These are phyloP conservation scores for Delphinapterus leucas DNA, from an alignment of 2,113 vertebrate genomes.

Conservation along the genomic window DNA sequence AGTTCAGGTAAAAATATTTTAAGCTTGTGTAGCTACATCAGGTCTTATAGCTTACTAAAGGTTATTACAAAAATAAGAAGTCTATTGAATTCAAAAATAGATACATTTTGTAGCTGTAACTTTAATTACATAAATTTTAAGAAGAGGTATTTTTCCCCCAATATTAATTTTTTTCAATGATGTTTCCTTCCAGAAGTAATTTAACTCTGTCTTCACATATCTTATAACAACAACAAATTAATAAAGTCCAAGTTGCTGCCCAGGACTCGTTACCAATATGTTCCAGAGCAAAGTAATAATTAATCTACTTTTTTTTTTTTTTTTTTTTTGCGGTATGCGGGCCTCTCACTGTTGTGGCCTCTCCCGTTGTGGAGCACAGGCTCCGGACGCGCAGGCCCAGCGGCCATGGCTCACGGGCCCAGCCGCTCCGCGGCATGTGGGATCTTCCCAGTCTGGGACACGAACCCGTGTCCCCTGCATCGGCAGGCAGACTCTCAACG, in stretches of 20 bases:
- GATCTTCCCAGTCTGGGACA: too few species aligned
- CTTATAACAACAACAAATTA: background rate
- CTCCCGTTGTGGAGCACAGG: too few species aligned
- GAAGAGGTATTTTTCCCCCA: background rate
- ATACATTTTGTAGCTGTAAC: background rate
- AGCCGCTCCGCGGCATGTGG: too few species aligned
- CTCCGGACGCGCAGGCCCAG: too few species aligned
- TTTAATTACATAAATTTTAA: conserved; percentile 12
- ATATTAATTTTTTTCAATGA: background rate
- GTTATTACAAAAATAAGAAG: background rate
- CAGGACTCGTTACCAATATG: background rate
- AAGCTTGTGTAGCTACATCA: conserved; percentile 6
- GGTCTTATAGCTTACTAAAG: background rate
- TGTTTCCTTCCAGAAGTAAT: background rate
- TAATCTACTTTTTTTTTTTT: background rate
- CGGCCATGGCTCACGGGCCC: too few species aligned
- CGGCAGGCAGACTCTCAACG: too few species aligned
- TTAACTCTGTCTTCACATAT: background rate
- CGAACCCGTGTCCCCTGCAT: too few species aligned
- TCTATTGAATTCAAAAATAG: background rate
- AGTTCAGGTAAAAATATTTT: conserved; percentile 71
- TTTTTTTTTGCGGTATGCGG: too few species aligned
- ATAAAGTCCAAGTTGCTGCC: background rate
- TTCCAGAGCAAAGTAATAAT: background rate
- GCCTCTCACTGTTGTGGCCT: too few species aligned